These are phyloP conservation scores for Meles meles DNA, from an alignment of 2,113 vertebrate genomes.

Conservation along the genomic window DNA sequence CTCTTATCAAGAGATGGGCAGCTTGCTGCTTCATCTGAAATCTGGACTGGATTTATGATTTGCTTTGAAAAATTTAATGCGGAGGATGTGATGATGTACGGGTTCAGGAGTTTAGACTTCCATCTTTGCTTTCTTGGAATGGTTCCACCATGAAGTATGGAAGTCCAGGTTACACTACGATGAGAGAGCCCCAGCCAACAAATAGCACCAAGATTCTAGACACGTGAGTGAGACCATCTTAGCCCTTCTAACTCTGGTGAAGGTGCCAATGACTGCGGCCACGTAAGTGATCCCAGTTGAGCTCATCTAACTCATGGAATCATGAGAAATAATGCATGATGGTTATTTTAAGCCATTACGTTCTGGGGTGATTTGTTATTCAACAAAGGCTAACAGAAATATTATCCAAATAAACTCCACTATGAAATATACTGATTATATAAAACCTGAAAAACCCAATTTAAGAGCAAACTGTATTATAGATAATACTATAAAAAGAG, in stretches of 20 bases:
- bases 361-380: background rate
- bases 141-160: background rate
- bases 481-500: background rate
- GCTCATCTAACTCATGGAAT: background rate
- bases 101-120: background rate
- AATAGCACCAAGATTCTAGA: background rate
- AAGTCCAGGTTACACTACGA: background rate
- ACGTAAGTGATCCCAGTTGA: background rate
- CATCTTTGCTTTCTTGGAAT: background rate
- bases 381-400: background rate
- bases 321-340: background rate
- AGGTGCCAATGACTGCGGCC: background rate
- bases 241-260: background rate
- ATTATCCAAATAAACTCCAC: constrained; percentile 24
- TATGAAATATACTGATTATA: background rate
- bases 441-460: constrained; percentile 23
- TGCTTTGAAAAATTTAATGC: background rate
- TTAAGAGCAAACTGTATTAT: background rate
- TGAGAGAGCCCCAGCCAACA: background rate
- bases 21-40: background rate
- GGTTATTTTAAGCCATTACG: background rate
- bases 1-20: background rate
- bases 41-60: background rate
- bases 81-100: background rate
- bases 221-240: background rate